phyloP scores from a whole-genome alignment of 2,888 invertebrate genomes.

The Exephanes ischioxanthus region DNA sequence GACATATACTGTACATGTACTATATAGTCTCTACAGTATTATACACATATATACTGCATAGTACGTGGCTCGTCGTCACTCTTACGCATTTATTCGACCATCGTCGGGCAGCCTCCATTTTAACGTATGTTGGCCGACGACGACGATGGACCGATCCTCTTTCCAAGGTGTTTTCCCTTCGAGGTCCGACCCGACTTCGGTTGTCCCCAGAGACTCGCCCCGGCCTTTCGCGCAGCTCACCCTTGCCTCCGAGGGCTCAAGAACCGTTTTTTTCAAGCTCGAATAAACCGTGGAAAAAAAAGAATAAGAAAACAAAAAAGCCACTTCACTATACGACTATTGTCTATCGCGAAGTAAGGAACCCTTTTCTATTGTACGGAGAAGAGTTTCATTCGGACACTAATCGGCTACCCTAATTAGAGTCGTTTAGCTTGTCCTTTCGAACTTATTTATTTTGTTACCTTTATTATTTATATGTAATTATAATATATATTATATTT shows the following conservation, averaged over 20 bases:
- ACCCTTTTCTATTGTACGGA: slow-evolving; percentile 23
- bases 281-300: slow-evolving; percentile 42
- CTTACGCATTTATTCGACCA: slow-evolving; percentile 71
- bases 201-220: slow-evolving; percentile 58
- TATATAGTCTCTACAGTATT: slow-evolving; percentile 14
- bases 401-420: slow-evolving; percentile 39
- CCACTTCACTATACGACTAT: slow-evolving; percentile 28
- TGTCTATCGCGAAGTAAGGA: slow-evolving; percentile 40
- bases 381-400: neutral
- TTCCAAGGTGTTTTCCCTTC: slow-evolving; percentile 28
- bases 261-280: slow-evolving; percentile 42
- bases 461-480: no score
- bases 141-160: slow-evolving; percentile 63
- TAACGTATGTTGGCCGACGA: slow-evolving; percentile 73
- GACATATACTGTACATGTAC: slow-evolving; percentile 4
- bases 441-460: neutral
- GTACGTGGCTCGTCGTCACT: slow-evolving; percentile 43
- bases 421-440: neutral
- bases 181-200: slow-evolving; percentile 35
- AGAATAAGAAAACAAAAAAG: slow-evolving; percentile 28
- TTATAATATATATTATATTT: no score
- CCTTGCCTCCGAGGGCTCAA: slow-evolving; percentile 8
- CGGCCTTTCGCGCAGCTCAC: slow-evolving; percentile 60
- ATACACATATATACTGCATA: slow-evolving; percentile 25
- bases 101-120: slow-evolving; percentile 76